Base-by-base conservation (phyloP, 1,140 invertebrate genomes). In the Drosophila lowei region DNA sequence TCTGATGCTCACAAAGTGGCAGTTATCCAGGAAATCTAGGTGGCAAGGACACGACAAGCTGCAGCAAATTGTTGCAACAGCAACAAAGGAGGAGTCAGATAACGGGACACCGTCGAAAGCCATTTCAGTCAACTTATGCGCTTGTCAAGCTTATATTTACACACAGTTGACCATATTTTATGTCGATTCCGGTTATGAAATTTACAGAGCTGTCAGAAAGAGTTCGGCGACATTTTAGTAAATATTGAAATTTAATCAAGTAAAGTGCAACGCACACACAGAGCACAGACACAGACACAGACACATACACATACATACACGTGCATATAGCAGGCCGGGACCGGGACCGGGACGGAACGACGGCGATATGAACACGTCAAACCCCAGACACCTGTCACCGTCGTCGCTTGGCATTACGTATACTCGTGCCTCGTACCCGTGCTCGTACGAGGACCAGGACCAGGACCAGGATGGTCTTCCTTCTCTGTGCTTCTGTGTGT, bases 221-320 rank as follows among this genome's bases (percentile, higher is more conserved):
- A 88, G 83, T 88, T 88, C 83, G 80, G 84, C 83, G 83, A 88
- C 83, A 88, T 88, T 88, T 88, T 88, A 89, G 83, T 88, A 88
- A 88, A 88, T 88, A 88, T 88, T 88, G 83, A 88, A 88, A 88
- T 89, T 88, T 88, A 88, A 88, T 88, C 84, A 88, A 88, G 83
- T 72, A 88, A 88, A 88, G 83, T 88, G 83, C 83, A 88, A 64
- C 72, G 64, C 62, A 72, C 58, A 50, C 70, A 80, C 34, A 58
- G 43, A n/a, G 63, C 42, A 54, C 23, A 52, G 16, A 55, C 49
- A 58, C 13, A n/a, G n/a, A n/a, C n/a, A n/a, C n/a, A n/a, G n/a
- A n/a, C n/a, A n/a, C n/a, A n/a, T n/a, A n/a, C n/a, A n/a, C n/a
- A 41, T 16, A 46, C 11, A 15, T 25, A 3, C 23, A 6, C 6